A percentile compares a stretch with the other conserved stretches of the same genome.
Conservation (phyloP, 2,797 vertebrate genomes). For the Pterois miles region DNA sequence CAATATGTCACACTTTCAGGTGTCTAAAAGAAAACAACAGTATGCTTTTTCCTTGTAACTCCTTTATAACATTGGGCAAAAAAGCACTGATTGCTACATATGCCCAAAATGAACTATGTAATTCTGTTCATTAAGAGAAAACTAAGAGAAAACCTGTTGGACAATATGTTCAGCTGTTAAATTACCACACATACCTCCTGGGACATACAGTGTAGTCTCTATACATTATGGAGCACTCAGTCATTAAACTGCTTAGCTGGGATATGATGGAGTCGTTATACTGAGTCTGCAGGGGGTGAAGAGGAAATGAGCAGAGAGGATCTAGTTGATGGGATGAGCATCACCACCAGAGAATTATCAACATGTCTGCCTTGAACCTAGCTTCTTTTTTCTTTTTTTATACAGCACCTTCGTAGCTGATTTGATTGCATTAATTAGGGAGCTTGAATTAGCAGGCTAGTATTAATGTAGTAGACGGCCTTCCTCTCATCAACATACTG, state of each 20-base stretch:
- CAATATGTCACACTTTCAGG: neutral
- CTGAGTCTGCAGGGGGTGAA: conserved; percentile 31
- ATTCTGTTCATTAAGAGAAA: neutral
- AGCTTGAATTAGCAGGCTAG: conserved; percentile 24
- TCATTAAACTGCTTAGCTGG: conserved; percentile 47
- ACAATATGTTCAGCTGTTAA: conserved; percentile 3
- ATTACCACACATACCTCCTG: conserved; percentile 1
- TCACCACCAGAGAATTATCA: conserved; percentile 60
- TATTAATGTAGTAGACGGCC: conserved; percentile 21
- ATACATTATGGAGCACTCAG: conserved; percentile 13
- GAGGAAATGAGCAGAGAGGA: conserved; percentile 60
- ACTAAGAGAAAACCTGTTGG: conserved; percentile 10
- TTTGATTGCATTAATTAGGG: conserved; percentile 59
- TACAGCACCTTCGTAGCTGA: conserved; percentile 17
- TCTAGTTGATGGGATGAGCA: conserved; percentile 62
- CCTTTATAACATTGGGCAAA: neutral
- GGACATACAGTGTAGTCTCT: neutral
- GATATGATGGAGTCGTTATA: conserved; percentile 35
- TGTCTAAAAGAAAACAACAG: neutral
- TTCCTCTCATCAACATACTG: conserved; percentile 40
- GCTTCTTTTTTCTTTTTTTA: too few species aligned
- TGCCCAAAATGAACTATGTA: neutral
- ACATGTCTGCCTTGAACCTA: conserved; percentile 34
- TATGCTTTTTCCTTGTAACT: neutral
- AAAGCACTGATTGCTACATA: neutral